These are phyloP conservation scores for Gryon sp. DNA, from an alignment of 1,140 invertebrate species.

Conservation along the genomic window DNA sequence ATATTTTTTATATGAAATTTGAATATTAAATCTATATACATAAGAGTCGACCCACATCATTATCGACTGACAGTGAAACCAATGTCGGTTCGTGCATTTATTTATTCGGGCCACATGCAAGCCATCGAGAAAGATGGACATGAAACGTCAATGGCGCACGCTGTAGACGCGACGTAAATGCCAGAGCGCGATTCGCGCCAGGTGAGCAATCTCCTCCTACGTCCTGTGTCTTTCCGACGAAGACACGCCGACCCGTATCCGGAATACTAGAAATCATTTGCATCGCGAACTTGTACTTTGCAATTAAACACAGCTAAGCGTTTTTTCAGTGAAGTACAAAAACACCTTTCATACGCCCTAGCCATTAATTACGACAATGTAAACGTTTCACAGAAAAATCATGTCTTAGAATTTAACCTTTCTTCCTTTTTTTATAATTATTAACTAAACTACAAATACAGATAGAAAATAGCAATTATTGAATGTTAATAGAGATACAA, in stretches of 20 bases:
- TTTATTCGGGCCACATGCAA: slow-evolving; percentile 35
- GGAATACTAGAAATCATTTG: slow-evolving; percentile 36
- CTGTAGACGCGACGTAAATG: slow-evolving; percentile 30
- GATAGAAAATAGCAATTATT: no score
- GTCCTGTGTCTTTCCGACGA: slow-evolving; percentile 49
- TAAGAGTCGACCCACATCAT: slow-evolving; percentile 59
- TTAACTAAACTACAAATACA: no score
- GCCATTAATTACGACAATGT: no score
- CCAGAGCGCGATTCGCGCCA: slow-evolving; percentile 24
- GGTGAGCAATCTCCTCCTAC: slow-evolving; percentile 46
- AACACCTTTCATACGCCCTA: neutral
- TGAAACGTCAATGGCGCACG: slow-evolving; percentile 24
- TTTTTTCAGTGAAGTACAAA: neutral
- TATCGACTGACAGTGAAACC: slow-evolving; percentile 67
- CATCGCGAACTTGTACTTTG: slow-evolving; percentile 11
- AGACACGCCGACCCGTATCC: slow-evolving; percentile 21
- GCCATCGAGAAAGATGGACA: slow-evolving; percentile 26
- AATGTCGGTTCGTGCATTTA: slow-evolving; percentile 40
- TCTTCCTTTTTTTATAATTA: no score
- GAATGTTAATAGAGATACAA: no score
- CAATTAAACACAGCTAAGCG: slow-evolving; percentile 9
- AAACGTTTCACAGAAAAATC: no score
- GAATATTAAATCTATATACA: slow-evolving; percentile 26
- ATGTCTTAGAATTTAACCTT: no score
- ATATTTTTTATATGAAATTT: no score